These are phyloP conservation scores for Gymnoscelis rufifasciata DNA, from an alignment of 2,888 invertebrate genomes.

Conservation along the genomic window DNA sequence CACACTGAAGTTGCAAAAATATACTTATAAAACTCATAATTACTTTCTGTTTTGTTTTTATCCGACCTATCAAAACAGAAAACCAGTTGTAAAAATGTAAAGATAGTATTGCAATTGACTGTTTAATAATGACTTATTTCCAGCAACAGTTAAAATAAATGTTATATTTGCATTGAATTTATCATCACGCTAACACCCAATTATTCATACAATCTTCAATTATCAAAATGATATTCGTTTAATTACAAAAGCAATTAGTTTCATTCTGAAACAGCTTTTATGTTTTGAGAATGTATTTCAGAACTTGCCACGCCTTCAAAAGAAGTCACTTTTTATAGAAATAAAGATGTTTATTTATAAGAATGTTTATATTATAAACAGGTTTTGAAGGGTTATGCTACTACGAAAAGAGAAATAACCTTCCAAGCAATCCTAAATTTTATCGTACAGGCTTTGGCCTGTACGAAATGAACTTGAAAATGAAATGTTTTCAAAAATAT, in stretches of 20 bases:
- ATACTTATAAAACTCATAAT: no score
- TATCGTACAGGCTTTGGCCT: no score
- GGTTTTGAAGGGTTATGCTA: no score
- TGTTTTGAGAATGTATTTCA: conserved; percentile 20
- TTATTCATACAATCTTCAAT: conserved; percentile 54
- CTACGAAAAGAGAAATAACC: neutral
- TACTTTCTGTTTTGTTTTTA: no score
- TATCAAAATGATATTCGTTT: conserved; percentile 54
- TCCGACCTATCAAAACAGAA: no score
- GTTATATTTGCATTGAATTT: conserved; percentile 55
- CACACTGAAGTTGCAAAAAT: no score
- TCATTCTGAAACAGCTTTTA: conserved; percentile 39
- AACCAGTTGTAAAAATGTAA: no score
- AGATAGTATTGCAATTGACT: neutral
- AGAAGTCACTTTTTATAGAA: conserved; percentile 17
- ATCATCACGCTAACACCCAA: conserved; percentile 59
- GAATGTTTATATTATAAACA: no score
- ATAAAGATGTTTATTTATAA: neutral
- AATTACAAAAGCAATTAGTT: conserved; percentile 59
- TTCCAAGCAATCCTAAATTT: no score
- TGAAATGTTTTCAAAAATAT: no score
- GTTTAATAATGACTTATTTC: conserved; percentile 8
- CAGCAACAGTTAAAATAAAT: conserved; percentile 26
- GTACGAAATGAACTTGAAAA: no score
- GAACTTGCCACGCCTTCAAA: conserved; percentile 23